Base-by-base conservation (phyloP, 2,797 vertebrate genomes). In the Cryptoblepharus egeriae region DNA sequence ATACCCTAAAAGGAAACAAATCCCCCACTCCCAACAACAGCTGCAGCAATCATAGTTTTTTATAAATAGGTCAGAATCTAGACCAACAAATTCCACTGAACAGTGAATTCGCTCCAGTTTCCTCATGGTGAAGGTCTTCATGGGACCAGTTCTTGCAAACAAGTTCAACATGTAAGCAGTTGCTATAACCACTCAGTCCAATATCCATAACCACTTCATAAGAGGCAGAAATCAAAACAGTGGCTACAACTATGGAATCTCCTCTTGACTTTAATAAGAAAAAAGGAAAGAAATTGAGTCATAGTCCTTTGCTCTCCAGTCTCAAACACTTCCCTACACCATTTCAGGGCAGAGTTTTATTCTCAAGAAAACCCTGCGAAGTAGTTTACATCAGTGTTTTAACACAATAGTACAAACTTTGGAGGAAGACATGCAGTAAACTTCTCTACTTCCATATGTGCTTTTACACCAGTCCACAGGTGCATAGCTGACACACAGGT, bases 401-500 rank as follows among this genome's bases (percentile, higher is more conserved):
- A 52, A 52, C 49, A 52, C 49, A 52, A 52, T 52, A 15, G 49
- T 3, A 52, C 49, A 15, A 15, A 9, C 13, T 10, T 52, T 52
- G 15, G 15, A 15, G 49, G 15, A 15, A 52, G 49, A 16, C 49
- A 52, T 52, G 13, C 49, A 90, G 74, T 13, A 84, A 80, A 90
- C 67, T 64, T 75, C 68, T 79, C 63, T 75, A 63, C 9, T 61
- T 77, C 8, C 67, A 72, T 71, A 1, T 61, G 13, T 57, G 67
- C 15, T 76, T 84, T 85, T 57, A 74, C 37, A 57, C 32, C 67
- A 83, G 81, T 74, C 84, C 79, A 26, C 22, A 24, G 11, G 10
- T 74, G 57, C 35, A 76, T 74, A 85, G 77, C 82, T 82, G 87
- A 85, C 13, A 8, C 20, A 74, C 61, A 81, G 55, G 28, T 42